Conservation (phyloP, 1,140 invertebrate species). For the Tetragonula clypearis region DNA sequence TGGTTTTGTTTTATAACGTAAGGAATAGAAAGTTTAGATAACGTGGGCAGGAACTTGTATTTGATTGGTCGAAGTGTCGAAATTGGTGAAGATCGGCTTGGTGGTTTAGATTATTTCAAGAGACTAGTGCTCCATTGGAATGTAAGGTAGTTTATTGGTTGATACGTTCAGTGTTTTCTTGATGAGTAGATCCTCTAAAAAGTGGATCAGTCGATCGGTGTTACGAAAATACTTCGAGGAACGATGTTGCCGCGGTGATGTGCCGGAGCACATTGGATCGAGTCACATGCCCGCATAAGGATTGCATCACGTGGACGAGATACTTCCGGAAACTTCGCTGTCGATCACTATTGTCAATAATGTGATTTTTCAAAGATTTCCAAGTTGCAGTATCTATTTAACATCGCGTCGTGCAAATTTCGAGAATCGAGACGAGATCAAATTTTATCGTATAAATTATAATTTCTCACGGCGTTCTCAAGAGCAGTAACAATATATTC, state of each 20-base stretch:
- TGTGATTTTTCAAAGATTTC: not conserved
- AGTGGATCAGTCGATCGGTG: constrained; percentile 6
- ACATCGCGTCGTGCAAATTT: not conserved
- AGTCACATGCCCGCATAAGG: constrained; percentile 46
- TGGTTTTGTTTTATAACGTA: not conserved
- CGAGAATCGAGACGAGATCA: too few species aligned
- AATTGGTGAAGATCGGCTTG: too few species aligned
- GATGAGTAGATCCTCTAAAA: not conserved
- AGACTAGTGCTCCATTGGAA: not conserved
- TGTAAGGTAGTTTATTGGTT: not conserved
- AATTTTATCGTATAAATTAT: not conserved
- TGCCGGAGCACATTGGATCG: constrained; percentile 13
- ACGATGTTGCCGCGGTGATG: not conserved
- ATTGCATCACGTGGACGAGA: constrained; percentile 25
- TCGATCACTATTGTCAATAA: not conserved
- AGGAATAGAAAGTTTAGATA: not conserved
- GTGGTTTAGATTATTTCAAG: not conserved
- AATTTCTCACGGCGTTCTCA: not conserved
- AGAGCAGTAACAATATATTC: too few species aligned
- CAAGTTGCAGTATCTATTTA: not conserved
- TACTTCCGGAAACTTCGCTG: not conserved
- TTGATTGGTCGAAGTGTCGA: not conserved
- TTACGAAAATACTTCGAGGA: constrained; percentile 34
- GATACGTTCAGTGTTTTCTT: not conserved
- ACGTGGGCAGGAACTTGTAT: not conserved